These are phyloP conservation scores for Axinella damicornis DNA, from an alignment of 37 sponge, comb jelly and placozoan species.

Conservation along the genomic window DNA sequence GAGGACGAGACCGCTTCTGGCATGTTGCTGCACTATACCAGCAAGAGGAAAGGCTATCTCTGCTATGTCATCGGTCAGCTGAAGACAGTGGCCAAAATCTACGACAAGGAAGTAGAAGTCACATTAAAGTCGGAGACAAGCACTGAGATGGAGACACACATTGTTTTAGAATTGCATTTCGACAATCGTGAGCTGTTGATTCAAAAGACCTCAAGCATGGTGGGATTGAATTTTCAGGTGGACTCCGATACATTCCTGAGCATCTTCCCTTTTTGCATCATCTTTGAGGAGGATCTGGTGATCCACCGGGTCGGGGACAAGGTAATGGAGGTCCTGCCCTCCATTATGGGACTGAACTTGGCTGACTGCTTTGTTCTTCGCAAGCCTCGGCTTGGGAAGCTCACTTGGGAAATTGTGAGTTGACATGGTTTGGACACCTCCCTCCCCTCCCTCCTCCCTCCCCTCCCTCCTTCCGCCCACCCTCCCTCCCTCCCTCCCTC, in stretches of 20 bases:
- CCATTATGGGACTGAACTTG: constrained; percentile 3
- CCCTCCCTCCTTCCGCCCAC: too few relatives aligned
- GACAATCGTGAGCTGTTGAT: constrained; percentile 47
- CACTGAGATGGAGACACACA: constrained; percentile 20
- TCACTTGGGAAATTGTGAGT: constrained; percentile 50
- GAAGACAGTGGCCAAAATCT: constrained; percentile 52
- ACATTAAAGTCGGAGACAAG: constrained; percentile 10
- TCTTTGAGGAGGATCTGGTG: constrained; percentile 48
- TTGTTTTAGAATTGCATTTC: constrained; percentile 54
- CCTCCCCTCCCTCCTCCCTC: too few relatives aligned
- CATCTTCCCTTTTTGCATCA: constrained; percentile 71
- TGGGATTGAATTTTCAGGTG: neutral
- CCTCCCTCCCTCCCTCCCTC: too few relatives aligned
- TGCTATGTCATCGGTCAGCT: constrained; percentile 71
- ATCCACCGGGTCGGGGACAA: constrained; percentile 41
- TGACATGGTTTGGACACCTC: too few relatives aligned
- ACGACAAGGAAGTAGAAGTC: constrained; percentile 49
- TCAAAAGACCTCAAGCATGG: neutral
- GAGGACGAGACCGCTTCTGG: constrained; percentile 50
- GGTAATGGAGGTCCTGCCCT: constrained; percentile 43
- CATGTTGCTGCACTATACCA: constrained; percentile 66
- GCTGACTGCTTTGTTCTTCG: constrained; percentile 27
- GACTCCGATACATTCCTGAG: constrained; percentile 36
- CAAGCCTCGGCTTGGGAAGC: constrained; percentile 14
- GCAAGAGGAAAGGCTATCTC: constrained; percentile 45